Conservation (phyloP, 2,888 invertebrate genomes). For the Nycteola revayana region DNA sequence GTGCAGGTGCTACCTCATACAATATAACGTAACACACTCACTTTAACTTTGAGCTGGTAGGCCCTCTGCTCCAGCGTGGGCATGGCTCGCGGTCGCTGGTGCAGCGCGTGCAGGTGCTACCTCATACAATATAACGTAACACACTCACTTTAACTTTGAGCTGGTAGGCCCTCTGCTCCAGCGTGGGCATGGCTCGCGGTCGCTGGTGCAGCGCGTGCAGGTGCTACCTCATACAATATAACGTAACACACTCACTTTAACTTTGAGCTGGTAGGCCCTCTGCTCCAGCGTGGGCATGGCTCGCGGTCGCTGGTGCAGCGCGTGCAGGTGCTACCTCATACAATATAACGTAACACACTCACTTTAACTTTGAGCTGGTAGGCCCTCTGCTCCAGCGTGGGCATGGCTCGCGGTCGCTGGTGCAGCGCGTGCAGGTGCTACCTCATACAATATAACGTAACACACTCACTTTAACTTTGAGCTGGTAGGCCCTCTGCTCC, state of each 20-base stretch:
- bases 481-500: conserved; percentile 85
- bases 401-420: conserved; percentile 47
- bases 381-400: conserved; percentile 84
- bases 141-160: not conserved
- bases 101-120: not conserved
- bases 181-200: conserved; percentile 85
- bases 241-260: no score
- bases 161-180: conserved; percentile 84
- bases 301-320: conserved; percentile 24
- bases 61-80: not conserved
- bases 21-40: no score
- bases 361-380: not conserved
- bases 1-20: conserved; percentile 59
- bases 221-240: no score
- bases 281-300: conserved; percentile 82
- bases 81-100: not conserved
- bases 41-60: conserved; percentile 14
- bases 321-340: conserved; percentile 58
- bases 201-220: conserved; percentile 83
- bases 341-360: no score
- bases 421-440: conserved; percentile 7
- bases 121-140: no score
- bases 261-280: conserved; percentile 67
- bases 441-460: no score
- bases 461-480: conserved; percentile 79